Evolutionary conservation across 2,113 vertebrate genomes (phyloP).

Genomic region (Phalacrocorax aristotelis): DNA sequence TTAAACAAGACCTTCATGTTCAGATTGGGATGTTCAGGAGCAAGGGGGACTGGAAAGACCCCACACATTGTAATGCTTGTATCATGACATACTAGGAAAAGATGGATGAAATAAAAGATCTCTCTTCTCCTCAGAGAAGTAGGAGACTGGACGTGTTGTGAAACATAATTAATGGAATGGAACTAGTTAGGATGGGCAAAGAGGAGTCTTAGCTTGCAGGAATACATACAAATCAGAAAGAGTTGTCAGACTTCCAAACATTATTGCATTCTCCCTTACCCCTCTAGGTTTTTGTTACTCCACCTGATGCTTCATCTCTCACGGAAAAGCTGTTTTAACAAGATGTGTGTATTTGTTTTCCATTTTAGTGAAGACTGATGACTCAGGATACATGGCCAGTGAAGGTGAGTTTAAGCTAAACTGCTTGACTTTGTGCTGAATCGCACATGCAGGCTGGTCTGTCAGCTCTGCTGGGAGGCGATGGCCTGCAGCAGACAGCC

Average conservation of each 20-base stretch:
- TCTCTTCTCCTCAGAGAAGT: neutral
- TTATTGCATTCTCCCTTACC: neutral
- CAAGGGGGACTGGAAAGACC: neutral
- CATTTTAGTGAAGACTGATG: neutral
- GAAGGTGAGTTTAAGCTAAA: neutral
- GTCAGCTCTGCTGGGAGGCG: neutral
- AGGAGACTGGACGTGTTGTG: neutral
- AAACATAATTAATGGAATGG: neutral
- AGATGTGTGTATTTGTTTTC: neutral
- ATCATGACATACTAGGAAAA: neutral
- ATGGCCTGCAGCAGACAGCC: neutral
- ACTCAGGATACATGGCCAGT: neutral
- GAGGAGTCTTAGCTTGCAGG: neutral
- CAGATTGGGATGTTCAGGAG: neutral
- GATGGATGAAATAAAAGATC: neutral
- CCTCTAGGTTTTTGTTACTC: neutral
- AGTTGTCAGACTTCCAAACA: neutral
- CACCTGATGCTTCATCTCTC: neutral
- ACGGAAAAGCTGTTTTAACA: neutral
- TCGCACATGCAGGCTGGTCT: neutral
- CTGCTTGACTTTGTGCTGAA: neutral
- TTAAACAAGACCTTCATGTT: neutral
- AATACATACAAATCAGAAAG: neutral
- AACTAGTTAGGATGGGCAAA: neutral
- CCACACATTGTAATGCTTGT: fast-evolving